Conservation (phyloP, 2,888 invertebrate species). For the Mantis religiosa region DNA sequence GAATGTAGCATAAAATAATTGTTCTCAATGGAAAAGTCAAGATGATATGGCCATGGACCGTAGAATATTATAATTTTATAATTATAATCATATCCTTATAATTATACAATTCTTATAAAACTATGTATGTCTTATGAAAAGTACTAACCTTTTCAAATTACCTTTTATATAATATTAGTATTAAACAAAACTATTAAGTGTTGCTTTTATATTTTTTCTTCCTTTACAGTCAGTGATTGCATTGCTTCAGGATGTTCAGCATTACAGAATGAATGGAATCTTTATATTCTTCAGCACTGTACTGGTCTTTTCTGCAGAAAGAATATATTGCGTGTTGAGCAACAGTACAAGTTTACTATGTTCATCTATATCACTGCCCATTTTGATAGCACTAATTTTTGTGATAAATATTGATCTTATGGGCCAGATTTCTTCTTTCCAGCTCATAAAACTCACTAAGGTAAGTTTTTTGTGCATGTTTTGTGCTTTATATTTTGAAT, state of each 20-base stretch:
- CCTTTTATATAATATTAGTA: no score
- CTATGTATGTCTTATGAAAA: no score
- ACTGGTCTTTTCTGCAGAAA: not conserved
- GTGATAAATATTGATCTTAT: not conserved
- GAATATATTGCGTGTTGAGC: not conserved
- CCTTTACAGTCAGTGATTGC: not conserved
- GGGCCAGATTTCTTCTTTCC: not conserved
- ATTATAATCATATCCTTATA: no score
- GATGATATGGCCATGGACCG: no score
- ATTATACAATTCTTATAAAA: no score
- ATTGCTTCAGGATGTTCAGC: not conserved
- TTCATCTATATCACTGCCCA: not conserved
- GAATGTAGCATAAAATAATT: no score
- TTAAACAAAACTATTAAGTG: no score
- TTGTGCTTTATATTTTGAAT: no score
- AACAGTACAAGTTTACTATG: not conserved
- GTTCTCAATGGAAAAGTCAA: no score
- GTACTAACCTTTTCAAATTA: no score
- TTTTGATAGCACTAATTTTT: not conserved
- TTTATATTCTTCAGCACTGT: not conserved
- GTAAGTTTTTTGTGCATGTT: not conserved
- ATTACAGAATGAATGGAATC: not conserved
- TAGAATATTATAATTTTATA: no score
- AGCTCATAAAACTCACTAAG: not conserved
- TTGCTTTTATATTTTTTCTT: no score